phyloP scores from a whole-genome alignment of 2,797 vertebrate genomes.

The Typhlichthys subterraneus region DNA sequence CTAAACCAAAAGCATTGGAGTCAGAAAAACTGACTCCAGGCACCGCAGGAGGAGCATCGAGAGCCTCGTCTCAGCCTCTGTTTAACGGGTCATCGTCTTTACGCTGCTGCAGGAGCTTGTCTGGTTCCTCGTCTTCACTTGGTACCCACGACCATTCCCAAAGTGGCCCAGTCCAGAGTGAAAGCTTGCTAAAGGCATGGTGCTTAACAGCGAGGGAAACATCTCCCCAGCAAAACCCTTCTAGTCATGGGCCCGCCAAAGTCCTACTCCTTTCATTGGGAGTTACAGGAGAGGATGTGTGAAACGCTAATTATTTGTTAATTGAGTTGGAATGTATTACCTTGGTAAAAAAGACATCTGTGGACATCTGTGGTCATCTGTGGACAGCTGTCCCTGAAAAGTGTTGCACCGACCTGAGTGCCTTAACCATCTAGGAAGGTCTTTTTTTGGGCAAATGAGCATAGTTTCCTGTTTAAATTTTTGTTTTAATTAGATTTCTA shows the following conservation, averaged over 20 bases:
- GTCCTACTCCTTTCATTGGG: constrained; percentile 81
- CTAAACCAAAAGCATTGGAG: constrained; percentile 53
- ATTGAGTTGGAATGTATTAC: too few relatives aligned
- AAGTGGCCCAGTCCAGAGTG: constrained; percentile 73
- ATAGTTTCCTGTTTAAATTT: too few relatives aligned
- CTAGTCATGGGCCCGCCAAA: constrained; percentile 62
- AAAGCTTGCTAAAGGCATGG: constrained; percentile 84
- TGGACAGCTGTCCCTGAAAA: too few relatives aligned
- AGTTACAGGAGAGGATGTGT: constrained; percentile 82
- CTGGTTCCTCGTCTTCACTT: constrained; percentile 31
- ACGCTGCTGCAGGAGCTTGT: constrained; percentile 41
- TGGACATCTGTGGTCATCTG: too few relatives aligned
- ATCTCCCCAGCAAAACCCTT: constrained; percentile 19
- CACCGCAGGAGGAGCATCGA: not conserved
- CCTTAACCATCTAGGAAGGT: too few relatives aligned
- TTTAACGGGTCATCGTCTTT: constrained; percentile 49
- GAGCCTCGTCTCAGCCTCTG: constrained; percentile 45
- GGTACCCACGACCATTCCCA: constrained; percentile 15
- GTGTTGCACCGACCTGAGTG: too few relatives aligned
- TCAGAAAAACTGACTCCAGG: constrained; percentile 34
- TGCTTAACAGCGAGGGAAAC: constrained; percentile 74
- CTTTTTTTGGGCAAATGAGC: too few relatives aligned
- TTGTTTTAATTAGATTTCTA: too few relatives aligned
- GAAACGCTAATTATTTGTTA: constrained; percentile 29
- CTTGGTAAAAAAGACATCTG: too few relatives aligned